These are phyloP conservation scores for Pseudocheirus occidentalis DNA, from an alignment of 2,797 vertebrate genomes.

Conservation along the genomic window DNA sequence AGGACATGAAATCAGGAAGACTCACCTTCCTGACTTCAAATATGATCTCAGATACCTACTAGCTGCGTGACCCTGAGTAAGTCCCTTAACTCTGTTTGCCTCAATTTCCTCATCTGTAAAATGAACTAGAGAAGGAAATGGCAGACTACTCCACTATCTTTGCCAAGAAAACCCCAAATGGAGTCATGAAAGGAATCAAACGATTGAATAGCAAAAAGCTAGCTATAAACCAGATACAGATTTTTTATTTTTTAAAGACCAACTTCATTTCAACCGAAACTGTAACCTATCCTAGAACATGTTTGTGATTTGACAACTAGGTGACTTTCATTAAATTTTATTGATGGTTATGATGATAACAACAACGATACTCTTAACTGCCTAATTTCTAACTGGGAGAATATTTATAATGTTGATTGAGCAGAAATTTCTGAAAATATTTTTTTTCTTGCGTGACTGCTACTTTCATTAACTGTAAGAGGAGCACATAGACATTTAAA, in stretches of 20 bases:
- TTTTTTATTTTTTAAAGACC: not conserved
- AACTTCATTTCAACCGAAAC: not conserved
- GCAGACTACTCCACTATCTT: not conserved
- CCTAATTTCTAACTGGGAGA: not conserved
- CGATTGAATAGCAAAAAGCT: not conserved
- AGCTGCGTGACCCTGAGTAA: not conserved
- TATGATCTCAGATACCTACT: not conserved
- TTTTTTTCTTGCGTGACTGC: not conserved
- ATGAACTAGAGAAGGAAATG: not conserved
- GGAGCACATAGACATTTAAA: not conserved
- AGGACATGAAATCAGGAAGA: not conserved
- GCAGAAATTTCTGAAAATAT: not conserved
- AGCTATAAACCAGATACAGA: not conserved
- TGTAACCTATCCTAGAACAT: not conserved
- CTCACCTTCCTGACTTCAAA: not conserved
- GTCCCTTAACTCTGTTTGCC: not conserved
- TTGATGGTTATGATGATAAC: not conserved
- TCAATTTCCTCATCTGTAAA: not conserved
- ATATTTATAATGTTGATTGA: not conserved
- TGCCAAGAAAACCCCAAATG: not conserved
- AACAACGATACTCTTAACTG: not conserved
- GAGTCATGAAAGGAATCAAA: not conserved
- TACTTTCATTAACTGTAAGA: not conserved
- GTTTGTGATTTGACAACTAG: not conserved
- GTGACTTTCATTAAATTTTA: not conserved